These are phyloP conservation scores for Chloropsis cyanopogon DNA, from an alignment of 2,113 vertebrate genomes.

Conservation along the genomic window DNA sequence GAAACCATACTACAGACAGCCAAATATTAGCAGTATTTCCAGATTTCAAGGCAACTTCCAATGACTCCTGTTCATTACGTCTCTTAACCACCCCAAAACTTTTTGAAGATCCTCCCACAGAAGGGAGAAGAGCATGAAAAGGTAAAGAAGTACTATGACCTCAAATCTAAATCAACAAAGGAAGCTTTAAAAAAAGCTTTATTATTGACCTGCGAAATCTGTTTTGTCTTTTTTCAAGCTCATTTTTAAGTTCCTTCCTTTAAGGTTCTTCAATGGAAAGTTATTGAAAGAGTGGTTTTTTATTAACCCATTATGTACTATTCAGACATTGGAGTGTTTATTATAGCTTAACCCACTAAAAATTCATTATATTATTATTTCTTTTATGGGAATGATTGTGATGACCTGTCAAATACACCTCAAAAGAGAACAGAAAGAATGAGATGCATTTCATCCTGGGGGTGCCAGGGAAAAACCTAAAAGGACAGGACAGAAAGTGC, in stretches of 20 bases:
- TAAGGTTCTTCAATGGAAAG: not conserved
- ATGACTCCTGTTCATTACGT: not conserved
- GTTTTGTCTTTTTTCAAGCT: not conserved
- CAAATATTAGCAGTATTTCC: not conserved
- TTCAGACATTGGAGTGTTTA: not conserved
- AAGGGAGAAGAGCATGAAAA: not conserved
- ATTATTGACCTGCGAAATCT: not conserved
- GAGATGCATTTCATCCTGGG: accelerated
- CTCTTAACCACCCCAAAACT: not conserved
- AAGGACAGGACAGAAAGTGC: not conserved
- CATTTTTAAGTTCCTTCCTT: not conserved
- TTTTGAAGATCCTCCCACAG: not conserved
- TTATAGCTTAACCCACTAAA: not conserved
- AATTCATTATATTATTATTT: not conserved
- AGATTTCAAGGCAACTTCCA: not conserved
- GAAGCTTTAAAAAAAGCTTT: not conserved
- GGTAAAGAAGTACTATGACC: not conserved
- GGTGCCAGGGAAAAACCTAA: not conserved
- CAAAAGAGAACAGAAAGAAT: not conserved
- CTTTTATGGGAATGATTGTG: not conserved
- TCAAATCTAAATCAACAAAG: not conserved
- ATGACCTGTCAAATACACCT: not conserved
- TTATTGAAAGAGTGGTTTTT: not conserved
- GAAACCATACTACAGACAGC: not conserved
- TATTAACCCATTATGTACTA: not conserved